Evolutionary conservation across 37 sponge, comb jelly and placozoan genomes (phyloP).

Genomic region (Lycopodina hypogea): DNA sequence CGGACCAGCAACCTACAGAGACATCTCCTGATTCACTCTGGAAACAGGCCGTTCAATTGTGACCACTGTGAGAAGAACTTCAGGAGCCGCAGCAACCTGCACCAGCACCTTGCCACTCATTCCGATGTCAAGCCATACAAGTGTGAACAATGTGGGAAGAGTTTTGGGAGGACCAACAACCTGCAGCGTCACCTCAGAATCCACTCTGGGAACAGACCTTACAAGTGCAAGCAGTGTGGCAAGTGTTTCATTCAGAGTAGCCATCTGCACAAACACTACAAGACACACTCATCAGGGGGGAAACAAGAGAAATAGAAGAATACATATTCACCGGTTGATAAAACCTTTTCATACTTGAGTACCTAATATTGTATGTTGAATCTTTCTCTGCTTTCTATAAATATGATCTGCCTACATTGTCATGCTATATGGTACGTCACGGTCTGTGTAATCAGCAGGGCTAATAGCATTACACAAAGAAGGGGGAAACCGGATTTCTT

Average conservation of each 20-base stretch:
- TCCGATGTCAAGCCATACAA: constrained; percentile 56
- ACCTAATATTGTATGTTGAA: no score
- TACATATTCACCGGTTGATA: no score
- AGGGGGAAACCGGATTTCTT: no score
- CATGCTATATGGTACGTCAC: no score
- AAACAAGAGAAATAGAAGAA: no score
- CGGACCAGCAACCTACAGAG: constrained; percentile 26
- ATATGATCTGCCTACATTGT: no score
- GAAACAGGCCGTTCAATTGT: constrained; percentile 55
- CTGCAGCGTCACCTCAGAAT: constrained; percentile 46
- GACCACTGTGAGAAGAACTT: constrained; percentile 29
- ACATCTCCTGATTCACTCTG: constrained; percentile 48
- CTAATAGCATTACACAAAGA: no score
- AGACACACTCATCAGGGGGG: constrained; percentile 16
- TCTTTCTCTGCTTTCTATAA: no score
- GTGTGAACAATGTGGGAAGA: constrained; percentile 56
- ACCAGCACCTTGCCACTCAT: constrained; percentile 14
- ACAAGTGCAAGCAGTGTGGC: constrained; percentile 55
- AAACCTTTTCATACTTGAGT: no score
- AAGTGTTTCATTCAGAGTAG: constrained; percentile 33
- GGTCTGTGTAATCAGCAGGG: no score
- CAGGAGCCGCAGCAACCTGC: not conserved
- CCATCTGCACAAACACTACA: constrained; percentile 37
- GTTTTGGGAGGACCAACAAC: constrained; percentile 18
- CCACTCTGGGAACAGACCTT: constrained; percentile 55